Conservation (phyloP, 1,140 invertebrate species). For the Venustaconcha ellipsiformis region DNA sequence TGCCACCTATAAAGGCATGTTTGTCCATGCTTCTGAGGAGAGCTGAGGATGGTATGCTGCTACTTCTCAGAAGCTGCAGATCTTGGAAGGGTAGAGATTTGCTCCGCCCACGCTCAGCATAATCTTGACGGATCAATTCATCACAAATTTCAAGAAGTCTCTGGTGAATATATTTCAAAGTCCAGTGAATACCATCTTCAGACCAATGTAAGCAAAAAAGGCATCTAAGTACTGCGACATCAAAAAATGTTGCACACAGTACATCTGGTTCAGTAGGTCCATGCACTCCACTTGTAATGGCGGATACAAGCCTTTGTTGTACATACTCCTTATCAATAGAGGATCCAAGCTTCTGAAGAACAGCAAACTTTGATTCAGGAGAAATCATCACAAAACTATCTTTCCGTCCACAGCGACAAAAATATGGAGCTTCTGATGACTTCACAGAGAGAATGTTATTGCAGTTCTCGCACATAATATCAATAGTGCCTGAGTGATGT, state of each 20-base stretch:
- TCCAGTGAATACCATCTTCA: conserved; percentile 98
- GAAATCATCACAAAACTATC: conserved; percentile 51
- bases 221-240: conserved; percentile 95
- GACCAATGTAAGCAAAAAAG: conserved; percentile 98
- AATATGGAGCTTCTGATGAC: conserved; percentile 35
- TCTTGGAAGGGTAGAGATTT: conserved; percentile 94
- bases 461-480: conserved; percentile 66
- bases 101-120: conserved; percentile 84
- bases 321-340: conserved; percentile 61
- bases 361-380: conserved; percentile 47
- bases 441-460: conserved; percentile 57
- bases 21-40: conserved; percentile 14
- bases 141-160: conserved; percentile 68
- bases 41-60: conserved; percentile 27
- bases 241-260: conserved; percentile 85
- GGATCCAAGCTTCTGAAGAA: conserved; percentile 48
- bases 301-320: conserved; percentile 61
- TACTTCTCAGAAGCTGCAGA: conserved; percentile 77
- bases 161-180: conserved; percentile 81
- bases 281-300: conserved; percentile 51
- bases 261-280: conserved; percentile 57
- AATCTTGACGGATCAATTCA: conserved; percentile 80
- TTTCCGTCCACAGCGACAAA: conserved; percentile 59
- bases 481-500: conserved; percentile 55
- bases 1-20: conserved; percentile 12